These are phyloP conservation scores for Danio kyathit DNA, from an alignment of 2,797 vertebrate genomes.

Conservation along the genomic window DNA sequence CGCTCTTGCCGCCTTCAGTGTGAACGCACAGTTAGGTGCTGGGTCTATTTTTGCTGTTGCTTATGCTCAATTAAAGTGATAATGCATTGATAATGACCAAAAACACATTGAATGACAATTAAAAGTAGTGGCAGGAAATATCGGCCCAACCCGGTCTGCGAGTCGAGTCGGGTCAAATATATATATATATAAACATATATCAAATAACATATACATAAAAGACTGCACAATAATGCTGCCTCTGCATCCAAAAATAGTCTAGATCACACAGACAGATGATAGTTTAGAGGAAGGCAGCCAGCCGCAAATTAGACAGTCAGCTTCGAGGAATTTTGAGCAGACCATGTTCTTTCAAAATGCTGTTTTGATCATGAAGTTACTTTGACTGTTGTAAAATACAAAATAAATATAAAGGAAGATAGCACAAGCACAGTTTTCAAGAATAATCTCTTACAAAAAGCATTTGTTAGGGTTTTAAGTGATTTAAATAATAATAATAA, in stretches of 20 bases:
- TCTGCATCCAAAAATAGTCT: constrained; percentile 29
- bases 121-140: too few relatives aligned
- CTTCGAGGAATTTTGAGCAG: constrained; percentile 34
- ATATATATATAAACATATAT: too few relatives aligned
- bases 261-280: constrained; percentile 20
- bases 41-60: too few relatives aligned
- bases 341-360: constrained; percentile 23
- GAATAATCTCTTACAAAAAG: background rate
- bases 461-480: too few relatives aligned
- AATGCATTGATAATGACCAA: too few relatives aligned
- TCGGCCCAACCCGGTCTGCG: too few relatives aligned
- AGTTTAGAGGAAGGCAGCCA: constrained; percentile 23
- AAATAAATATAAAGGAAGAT: background rate
- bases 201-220: constrained; percentile 7
- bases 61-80: too few relatives aligned
- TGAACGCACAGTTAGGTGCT: too few relatives aligned
- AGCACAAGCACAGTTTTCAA: too few relatives aligned
- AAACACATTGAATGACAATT: too few relatives aligned
- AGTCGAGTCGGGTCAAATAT: too few relatives aligned
- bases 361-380: constrained; percentile 5
- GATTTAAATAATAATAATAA: background rate
- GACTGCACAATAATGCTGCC: background rate
- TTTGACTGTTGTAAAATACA: background rate
- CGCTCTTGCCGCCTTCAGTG: too few relatives aligned
- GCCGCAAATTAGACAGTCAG: constrained; percentile 39